Evolutionary conservation across 2,888 invertebrate genomes (phyloP).

Genomic region (Mimas tiliae): DNA sequence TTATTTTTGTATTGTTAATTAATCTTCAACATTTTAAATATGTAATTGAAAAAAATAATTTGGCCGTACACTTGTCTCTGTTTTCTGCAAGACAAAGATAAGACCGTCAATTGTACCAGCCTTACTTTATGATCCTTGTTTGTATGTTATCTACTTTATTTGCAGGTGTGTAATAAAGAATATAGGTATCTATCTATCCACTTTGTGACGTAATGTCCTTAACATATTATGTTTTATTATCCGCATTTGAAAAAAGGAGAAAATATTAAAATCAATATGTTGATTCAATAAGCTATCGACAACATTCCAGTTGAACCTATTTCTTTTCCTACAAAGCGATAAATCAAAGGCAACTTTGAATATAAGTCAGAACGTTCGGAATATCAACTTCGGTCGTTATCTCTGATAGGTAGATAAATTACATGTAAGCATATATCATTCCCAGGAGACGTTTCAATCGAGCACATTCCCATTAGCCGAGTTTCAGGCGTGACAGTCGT

Average conservation of each 20-base stretch:
- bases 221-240: neutral
- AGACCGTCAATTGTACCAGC: too few species aligned
- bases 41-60: too few species aligned
- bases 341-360: conserved; percentile 27
- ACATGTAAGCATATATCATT: conserved; percentile 29
- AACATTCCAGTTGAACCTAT: neutral
- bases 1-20: too few species aligned
- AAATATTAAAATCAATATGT: neutral
- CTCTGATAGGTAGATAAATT: conserved; percentile 30
- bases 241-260: neutral
- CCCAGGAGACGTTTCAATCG: conserved; percentile 47
- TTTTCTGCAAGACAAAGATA: too few species aligned
- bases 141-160: too few species aligned
- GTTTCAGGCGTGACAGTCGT: conserved; percentile 53
- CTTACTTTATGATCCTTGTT: too few species aligned
- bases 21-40: too few species aligned
- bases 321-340: conserved; percentile 2
- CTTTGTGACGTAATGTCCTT: too few species aligned
- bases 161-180: too few species aligned
- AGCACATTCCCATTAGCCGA: conserved; percentile 54
- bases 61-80: too few species aligned
- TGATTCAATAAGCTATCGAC: neutral
- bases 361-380: conserved; percentile 18
- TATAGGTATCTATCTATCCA: too few species aligned
- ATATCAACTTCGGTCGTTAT: conserved; percentile 26